A percentile compares a stretch with the other conserved stretches of the same genome.
phyloP scores from a whole-genome alignment of 2,113 vertebrate genomes.

The Cebidichthys violaceus region DNA sequence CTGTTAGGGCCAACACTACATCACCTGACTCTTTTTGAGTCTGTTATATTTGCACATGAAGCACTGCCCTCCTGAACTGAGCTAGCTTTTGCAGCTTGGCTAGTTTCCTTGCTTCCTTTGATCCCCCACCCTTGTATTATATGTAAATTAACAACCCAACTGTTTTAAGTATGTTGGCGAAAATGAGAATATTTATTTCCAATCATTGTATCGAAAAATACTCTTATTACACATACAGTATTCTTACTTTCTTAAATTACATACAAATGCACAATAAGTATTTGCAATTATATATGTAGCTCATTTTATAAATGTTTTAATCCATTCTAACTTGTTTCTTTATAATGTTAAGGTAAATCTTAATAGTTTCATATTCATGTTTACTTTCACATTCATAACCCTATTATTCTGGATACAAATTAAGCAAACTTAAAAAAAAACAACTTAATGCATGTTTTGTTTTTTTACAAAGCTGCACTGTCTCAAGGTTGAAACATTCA shows the following conservation, averaged over 20 bases:
- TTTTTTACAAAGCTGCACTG: background rate
- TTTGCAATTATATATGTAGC: background rate
- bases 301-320: background rate
- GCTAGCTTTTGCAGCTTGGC: background rate
- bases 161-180: too few relatives aligned
- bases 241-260: background rate
- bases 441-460: too few relatives aligned
- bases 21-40: too few relatives aligned
- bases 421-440: too few relatives aligned
- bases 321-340: background rate
- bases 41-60: background rate
- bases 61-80: background rate
- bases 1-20: too few relatives aligned
- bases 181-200: too few relatives aligned
- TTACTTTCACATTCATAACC: too few relatives aligned
- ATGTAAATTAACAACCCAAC: too few relatives aligned
- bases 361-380: too few relatives aligned
- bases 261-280: background rate
- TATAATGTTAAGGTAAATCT: too few relatives aligned
- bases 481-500: background rate
- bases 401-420: background rate
- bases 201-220: background rate
- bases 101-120: background rate
- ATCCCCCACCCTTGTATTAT: background rate
- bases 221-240: background rate